phyloP scores from a whole-genome alignment of 2,888 invertebrate genomes.

The Hirtodrosophila cameraria region DNA sequence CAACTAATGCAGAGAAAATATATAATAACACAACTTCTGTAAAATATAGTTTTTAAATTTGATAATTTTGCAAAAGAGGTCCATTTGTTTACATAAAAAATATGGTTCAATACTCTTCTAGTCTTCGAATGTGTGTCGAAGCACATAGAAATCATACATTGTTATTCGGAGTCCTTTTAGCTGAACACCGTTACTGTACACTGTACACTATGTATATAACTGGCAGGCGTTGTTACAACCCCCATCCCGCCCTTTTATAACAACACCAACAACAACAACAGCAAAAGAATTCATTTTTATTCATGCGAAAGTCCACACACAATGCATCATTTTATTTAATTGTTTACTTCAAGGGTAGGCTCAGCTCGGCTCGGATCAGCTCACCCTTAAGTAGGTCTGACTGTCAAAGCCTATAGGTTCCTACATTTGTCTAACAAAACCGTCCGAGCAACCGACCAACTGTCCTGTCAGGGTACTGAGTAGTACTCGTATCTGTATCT shows the following conservation, averaged over 20 bases:
- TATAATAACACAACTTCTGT: too few species aligned
- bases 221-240: not conserved
- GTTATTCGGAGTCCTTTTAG: not conserved
- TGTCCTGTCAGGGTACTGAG: conserved; percentile 4
- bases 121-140: conserved; percentile 11
- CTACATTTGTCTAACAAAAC: conserved; percentile 44
- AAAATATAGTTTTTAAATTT: too few species aligned
- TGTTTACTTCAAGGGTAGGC: conserved; percentile 56
- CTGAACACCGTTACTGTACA: too few species aligned
- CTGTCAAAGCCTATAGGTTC: conserved; percentile 33
- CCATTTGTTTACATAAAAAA: too few species aligned
- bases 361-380: conserved; percentile 15
- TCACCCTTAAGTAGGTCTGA: conserved; percentile 63
- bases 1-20: too few species aligned
- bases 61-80: too few species aligned
- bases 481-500: conserved; percentile 20
- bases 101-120: not conserved
- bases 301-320: conserved; percentile 50
- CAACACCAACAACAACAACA: conserved; percentile 12
- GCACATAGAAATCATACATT: conserved; percentile 9
- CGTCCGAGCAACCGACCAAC: conserved; percentile 1
- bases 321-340: conserved; percentile 59
- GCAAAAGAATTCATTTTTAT: conserved; percentile 35
- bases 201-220: too few species aligned
- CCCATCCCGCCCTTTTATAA: conserved; percentile 27